Evolutionary conservation across 2,797 vertebrate species (phyloP), one percentile per base, ranked within the genome.

Genomic region (Anguilla obscura): DNA sequence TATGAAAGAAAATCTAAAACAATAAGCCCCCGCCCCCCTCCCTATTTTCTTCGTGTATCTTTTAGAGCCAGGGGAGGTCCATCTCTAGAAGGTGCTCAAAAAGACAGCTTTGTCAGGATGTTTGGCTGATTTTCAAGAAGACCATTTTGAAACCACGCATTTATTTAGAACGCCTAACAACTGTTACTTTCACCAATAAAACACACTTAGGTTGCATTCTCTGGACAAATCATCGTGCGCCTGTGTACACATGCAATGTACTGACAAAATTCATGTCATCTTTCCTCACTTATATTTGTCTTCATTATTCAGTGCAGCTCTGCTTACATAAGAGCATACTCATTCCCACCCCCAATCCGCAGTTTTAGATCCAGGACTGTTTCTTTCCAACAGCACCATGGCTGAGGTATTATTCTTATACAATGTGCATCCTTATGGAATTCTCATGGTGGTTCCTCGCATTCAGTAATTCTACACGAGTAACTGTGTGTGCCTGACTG

Each of bases 1-100:
- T 94, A 96, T 93, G 94, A 96, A 96, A 96, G 95, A 94, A 95
- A 96, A 96, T 95, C 95, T 96, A 96, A 97, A 95, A 96, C 96
- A 96, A 95, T 94, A 93, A 94, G 66, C 50, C 52, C 58, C 21
- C 54, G 8, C 30, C 86, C 76, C 21, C 58, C 56, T 54, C 14
- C 12, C 71, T 16, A 5, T 60, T 69, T 86, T 85, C 79, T 36
- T 50, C n/a, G 54, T 56, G 60, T 85, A 52, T 66, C 76, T 93
- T 93, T 93, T 93, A 92, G 92, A 93, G 93, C 94, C 91, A 92
- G 92, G 94, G 84, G 89, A 90, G 86, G 86, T 91, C 93, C 92
- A 93, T 94, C 92, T 94, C 92, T 93, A 92, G 86, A 93, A 92
- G 86, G 93, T 85, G 90, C 89, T 87, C 91, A 91, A 90, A 94